Evolutionary conservation across 2,113 vertebrate genomes (phyloP).

Genomic region (Vidua macroura): DNA sequence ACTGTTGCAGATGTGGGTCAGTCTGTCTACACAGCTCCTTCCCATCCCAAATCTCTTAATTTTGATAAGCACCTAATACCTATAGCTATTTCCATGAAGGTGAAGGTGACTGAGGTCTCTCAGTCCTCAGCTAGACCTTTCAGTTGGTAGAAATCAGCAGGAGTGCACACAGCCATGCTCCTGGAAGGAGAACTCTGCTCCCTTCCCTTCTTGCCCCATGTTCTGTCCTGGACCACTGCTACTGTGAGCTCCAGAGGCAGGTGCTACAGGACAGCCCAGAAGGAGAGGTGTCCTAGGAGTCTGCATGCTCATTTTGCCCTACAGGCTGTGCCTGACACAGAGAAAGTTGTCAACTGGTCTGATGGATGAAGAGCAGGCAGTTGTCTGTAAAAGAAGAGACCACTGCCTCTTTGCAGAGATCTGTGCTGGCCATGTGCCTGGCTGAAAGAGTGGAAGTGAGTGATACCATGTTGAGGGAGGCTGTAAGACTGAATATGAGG

Average conservation of each 20-base stretch:
- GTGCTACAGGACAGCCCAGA: neutral
- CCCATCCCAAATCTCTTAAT: neutral
- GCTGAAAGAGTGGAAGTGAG: neutral
- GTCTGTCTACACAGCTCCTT: neutral
- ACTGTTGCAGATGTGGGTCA: neutral
- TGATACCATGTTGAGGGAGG: neutral
- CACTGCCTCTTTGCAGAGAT: slow-evolving; percentile 21
- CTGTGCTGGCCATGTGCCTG: slow-evolving; percentile 14
- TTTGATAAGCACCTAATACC: neutral
- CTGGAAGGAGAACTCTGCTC: neutral
- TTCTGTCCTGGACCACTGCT: neutral
- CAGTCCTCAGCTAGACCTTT: neutral
- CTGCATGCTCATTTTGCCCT: neutral
- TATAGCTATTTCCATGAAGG: neutral
- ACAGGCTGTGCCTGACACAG: neutral
- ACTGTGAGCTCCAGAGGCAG: neutral
- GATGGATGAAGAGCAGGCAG: neutral
- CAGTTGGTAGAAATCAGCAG: neutral
- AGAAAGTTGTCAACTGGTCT: slow-evolving; percentile 1
- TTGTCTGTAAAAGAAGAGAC: slow-evolving; percentile 3
- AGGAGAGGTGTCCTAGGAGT: neutral
- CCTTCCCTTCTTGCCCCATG: neutral
- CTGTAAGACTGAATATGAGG: neutral
- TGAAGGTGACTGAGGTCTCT: neutral
- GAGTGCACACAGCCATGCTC: neutral